Conservation (phyloP, 2,113 vertebrate genomes). For the Eretmodus cyanostictus region DNA sequence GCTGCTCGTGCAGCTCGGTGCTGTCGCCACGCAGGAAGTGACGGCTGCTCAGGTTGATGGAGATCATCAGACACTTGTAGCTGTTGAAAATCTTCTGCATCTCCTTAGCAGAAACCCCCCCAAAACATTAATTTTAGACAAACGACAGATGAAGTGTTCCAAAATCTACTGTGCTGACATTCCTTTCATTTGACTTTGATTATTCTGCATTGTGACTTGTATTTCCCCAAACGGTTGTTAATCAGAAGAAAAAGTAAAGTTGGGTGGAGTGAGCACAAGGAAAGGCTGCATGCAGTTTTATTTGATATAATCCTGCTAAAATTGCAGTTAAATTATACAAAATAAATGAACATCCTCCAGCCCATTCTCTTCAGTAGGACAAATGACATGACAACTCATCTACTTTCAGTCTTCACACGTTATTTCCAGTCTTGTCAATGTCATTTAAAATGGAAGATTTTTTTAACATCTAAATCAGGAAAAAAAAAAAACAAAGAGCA, state of each 20-base stretch:
- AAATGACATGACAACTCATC: not conserved
- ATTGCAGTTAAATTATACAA: not conserved
- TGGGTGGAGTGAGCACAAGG: accelerated
- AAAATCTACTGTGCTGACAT: not conserved
- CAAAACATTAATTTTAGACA: not conserved
- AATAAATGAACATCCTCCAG: not conserved
- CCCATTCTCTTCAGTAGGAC: not conserved
- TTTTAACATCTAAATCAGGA: not conserved
- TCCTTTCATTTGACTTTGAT: not conserved
- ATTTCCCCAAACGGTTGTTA: not conserved
- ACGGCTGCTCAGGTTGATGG: conserved; percentile 74
- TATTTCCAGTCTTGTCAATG: not conserved
- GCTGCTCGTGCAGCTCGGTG: conserved; percentile 72
- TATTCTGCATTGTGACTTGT: not conserved
- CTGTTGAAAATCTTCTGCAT: conserved; percentile 78
- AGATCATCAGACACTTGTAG: conserved; percentile 83
- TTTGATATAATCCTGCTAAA: not conserved
- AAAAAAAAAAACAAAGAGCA: not conserved
- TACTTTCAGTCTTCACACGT: not conserved
- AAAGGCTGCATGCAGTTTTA: not conserved
- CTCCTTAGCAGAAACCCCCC: conserved; percentile 62
- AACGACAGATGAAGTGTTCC: not conserved
- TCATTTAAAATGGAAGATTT: not conserved
- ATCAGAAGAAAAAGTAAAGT: not conserved
- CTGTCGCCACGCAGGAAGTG: conserved; percentile 69